Percentiles rank a stretch among this genome's conserved stretches.
These are phyloP conservation scores for Callosobruchus maculatus DNA, from an alignment of 2,888 invertebrate genomes.

Conservation along the genomic window DNA sequence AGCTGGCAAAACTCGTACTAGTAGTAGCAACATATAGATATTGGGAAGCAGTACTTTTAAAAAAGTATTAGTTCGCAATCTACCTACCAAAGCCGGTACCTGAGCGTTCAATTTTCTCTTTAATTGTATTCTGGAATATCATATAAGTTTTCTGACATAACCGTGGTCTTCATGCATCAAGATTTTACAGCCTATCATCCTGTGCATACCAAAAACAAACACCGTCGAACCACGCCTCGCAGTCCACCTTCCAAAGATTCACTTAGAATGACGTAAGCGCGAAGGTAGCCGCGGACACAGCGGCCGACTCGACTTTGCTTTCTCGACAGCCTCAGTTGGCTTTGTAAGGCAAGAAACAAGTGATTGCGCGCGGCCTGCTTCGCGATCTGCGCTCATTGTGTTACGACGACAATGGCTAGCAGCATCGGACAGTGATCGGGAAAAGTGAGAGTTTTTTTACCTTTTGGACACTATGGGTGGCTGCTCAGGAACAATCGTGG, in stretches of 20 bases:
- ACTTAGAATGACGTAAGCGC: neutral
- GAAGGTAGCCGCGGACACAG: neutral
- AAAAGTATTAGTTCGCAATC: too few species aligned
- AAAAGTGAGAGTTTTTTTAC: constrained; percentile 23
- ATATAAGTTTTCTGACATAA: too few species aligned
- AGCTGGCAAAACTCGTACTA: too few species aligned
- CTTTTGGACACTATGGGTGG: neutral
- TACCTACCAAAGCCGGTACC: too few species aligned
- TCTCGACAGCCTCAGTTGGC: constrained; percentile 16
- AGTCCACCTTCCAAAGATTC: neutral
- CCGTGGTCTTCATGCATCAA: too few species aligned
- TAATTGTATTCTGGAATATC: too few species aligned
- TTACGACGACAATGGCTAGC: neutral
- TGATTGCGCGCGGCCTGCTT: constrained; percentile 18
- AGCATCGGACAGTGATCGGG: neutral
- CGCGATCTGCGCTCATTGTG: constrained; percentile 16
- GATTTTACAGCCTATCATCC: neutral
- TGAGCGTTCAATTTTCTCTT: too few species aligned
- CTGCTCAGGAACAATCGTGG: neutral
- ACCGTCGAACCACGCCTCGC: neutral
- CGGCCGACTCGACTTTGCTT: neutral
- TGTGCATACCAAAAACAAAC: neutral
- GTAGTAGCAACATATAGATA: too few species aligned
- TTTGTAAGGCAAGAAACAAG: constrained; percentile 25
- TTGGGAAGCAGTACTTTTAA: too few species aligned